A percentile compares a stretch with the other conserved stretches of the same genome.
Conservation (phyloP, 2,113 vertebrate genomes). For the Eptatretus burgeri region DNA sequence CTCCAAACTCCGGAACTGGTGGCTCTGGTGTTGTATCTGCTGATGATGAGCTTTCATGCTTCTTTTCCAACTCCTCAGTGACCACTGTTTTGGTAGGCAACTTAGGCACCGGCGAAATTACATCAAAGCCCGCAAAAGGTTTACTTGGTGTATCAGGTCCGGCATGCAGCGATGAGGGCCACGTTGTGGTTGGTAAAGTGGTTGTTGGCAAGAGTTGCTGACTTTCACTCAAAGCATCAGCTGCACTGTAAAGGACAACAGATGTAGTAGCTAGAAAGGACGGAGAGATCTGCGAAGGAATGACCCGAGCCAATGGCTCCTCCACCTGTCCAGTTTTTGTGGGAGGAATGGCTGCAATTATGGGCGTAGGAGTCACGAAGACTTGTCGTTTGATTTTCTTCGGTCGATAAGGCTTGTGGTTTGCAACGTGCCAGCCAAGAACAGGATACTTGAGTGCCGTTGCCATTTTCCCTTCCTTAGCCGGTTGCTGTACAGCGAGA, state of each 20-base stretch:
- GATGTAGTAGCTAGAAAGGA: slow-evolving; percentile 29
- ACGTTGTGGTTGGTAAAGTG: slow-evolving; percentile 29
- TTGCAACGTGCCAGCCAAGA: slow-evolving; percentile 87
- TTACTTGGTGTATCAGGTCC: slow-evolving; percentile 45
- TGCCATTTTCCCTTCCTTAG: slow-evolving; percentile 71
- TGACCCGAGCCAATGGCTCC: slow-evolving; percentile 43
- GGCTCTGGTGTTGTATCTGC: slow-evolving; percentile 15
- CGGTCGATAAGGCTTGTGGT: slow-evolving; percentile 56
- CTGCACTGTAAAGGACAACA: neutral
- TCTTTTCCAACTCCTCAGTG: slow-evolving; percentile 15
- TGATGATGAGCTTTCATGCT: neutral
- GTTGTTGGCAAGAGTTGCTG: neutral
- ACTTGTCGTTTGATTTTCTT: slow-evolving; percentile 47
- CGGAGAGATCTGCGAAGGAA: slow-evolving; percentile 57
- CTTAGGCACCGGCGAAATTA: slow-evolving; percentile 45
- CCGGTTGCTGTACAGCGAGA: slow-evolving; percentile 50
- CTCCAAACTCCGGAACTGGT: slow-evolving; percentile 7
- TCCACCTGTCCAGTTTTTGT: slow-evolving; percentile 39
- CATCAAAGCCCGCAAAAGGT: slow-evolving; percentile 46
- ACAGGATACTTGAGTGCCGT: slow-evolving; percentile 58
- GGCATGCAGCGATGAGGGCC: slow-evolving; percentile 38
- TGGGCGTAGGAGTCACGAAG: slow-evolving; percentile 58
- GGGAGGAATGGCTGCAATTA: slow-evolving; percentile 34
- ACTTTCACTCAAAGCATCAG: neutral
- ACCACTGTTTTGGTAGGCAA: slow-evolving; percentile 28